Evolutionary conservation across 2,797 vertebrate species (phyloP).

Genomic region (Coreius guichenoti): DNA sequence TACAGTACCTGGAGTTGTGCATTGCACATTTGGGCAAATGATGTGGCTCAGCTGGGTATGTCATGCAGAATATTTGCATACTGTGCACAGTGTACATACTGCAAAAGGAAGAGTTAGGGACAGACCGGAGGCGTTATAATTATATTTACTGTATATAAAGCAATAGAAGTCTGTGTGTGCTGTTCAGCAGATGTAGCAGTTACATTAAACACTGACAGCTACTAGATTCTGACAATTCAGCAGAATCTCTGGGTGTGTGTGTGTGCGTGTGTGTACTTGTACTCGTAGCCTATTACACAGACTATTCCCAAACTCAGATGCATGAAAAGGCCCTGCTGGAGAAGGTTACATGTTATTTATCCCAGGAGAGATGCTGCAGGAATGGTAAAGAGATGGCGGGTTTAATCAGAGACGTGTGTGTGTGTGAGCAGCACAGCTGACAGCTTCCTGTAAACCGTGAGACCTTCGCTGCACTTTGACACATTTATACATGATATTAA

Average conservation of each 20-base stretch:
- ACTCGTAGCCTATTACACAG: constrained; percentile 12
- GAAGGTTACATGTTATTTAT: background rate
- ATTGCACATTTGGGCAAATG: background rate
- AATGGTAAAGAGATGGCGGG: background rate
- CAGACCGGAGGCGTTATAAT: background rate
- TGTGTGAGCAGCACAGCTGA: too few species aligned
- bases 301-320: background rate
- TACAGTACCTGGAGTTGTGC: background rate
- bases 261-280: background rate
- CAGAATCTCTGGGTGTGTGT: background rate
- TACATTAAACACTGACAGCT: constrained; percentile 9
- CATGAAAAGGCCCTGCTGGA: background rate
- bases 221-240: background rate
- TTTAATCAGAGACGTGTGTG: background rate
- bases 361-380: background rate
- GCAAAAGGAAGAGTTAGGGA: background rate
- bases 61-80: constrained; percentile 7
- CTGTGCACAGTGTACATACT: constrained; percentile 1
- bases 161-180: background rate
- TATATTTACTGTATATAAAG: background rate
- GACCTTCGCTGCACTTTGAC: background rate
- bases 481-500: background rate
- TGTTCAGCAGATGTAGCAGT: background rate
- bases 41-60: background rate
- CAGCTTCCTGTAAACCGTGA: background rate